These are phyloP conservation scores for Cheilinus undulatus DNA, from an alignment of 2,113 vertebrate genomes.

Conservation along the genomic window DNA sequence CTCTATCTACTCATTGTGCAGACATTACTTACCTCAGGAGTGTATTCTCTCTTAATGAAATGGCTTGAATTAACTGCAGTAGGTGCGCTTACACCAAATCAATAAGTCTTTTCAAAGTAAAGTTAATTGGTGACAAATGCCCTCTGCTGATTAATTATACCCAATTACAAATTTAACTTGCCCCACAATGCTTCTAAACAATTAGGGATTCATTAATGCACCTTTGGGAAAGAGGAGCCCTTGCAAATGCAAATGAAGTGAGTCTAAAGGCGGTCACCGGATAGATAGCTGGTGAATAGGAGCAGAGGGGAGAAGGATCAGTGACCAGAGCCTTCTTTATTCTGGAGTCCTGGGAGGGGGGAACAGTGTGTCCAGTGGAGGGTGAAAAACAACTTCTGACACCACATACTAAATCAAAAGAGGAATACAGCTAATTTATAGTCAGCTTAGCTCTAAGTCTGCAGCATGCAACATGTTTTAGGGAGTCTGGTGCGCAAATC, in stretches of 20 bases:
- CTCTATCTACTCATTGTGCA: slow-evolving; percentile 37
- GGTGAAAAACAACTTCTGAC: slow-evolving; percentile 80
- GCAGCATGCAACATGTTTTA: slow-evolving; percentile 5
- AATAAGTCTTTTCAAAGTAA: slow-evolving; percentile 62
- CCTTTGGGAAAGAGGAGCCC: slow-evolving; percentile 41
- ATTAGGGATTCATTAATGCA: slow-evolving; percentile 60
- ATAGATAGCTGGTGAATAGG: slow-evolving; percentile 62
- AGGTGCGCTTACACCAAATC: slow-evolving; percentile 33
- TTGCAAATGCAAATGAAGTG: slow-evolving; percentile 70
- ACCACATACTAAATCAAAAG: slow-evolving; percentile 63
- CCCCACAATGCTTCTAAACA: slow-evolving; percentile 42
- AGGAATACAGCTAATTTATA: slow-evolving; percentile 52
- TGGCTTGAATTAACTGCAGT: slow-evolving; percentile 29
- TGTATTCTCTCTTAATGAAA: slow-evolving; percentile 28
- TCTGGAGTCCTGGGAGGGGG: slow-evolving; percentile 61
- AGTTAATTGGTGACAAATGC: slow-evolving; percentile 44
- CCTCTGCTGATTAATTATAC: slow-evolving; percentile 32
- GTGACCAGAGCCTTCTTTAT: slow-evolving; percentile 60
- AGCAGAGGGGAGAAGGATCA: slow-evolving; percentile 60
- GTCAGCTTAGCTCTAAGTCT: background rate
- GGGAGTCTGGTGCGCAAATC: background rate
- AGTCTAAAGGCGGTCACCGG: slow-evolving; percentile 50
- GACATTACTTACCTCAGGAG: slow-evolving; percentile 40
- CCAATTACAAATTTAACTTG: slow-evolving; percentile 47
- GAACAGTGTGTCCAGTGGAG: slow-evolving; percentile 74